Evolutionary conservation across 2,888 invertebrate species (phyloP), one percentile per base, ranked within the genome.

Genomic region (Rhagium mordax): DNA sequence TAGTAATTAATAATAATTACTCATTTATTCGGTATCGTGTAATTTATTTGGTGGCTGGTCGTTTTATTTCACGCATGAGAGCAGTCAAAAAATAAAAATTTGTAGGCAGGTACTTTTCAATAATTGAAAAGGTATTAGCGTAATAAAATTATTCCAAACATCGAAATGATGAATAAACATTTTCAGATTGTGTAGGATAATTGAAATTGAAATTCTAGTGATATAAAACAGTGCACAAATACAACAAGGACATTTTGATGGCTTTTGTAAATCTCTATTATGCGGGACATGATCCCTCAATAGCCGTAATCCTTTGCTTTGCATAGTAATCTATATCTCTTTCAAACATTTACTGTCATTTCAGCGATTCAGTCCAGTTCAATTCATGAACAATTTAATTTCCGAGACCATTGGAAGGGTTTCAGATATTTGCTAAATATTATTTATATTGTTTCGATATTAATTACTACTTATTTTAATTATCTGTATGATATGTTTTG

Each of bases 351-450:
- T 83, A 82, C 83, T 83, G 83, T 83, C 84, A 84, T 84, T 84
- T 85, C 84, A 83, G 83, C 83, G 82, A 81, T 82, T 81, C 79
- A 75, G 48, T 33, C 78, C 78, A 75, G 82, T 82, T 83, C 82
- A 83, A 84, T 83, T 80, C 82, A 79, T 74, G 79, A 81, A 83
- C 83, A 84, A 85, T 84, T 85, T 82, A 84, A 84, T 84, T 84
- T 82, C 82, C 79, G 80, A 70, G 70, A 77, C 70, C 73, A 74
- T 60, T 71, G 51, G 5, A 33, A 20, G 20, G 18, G 20, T 29
- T 49, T 64, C 51, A 51, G n/a, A n/a, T n/a, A n/a, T n/a, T n/a
- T n/a, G n/a, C n/a, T n/a, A n/a, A n/a, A n/a, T n/a, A n/a, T n/a
- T n/a, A n/a, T n/a, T n/a, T n/a, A n/a, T n/a, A n/a, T n/a, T n/a